A percentile compares a stretch with the other conserved stretches of the same genome.
phyloP scores from a whole-genome alignment of 2,797 vertebrate species.

The Onychomys arenicola region DNA sequence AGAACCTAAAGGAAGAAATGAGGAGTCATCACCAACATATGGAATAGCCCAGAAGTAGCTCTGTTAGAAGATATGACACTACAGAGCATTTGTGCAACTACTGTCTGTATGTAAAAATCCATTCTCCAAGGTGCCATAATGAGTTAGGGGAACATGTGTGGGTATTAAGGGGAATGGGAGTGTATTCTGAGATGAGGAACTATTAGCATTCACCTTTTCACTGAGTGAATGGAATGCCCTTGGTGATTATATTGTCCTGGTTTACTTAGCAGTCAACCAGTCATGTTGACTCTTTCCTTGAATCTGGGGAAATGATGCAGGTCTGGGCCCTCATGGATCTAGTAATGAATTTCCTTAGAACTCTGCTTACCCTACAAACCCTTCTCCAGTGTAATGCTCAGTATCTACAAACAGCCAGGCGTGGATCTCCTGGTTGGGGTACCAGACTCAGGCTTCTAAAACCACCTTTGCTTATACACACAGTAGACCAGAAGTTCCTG shows the following conservation, averaged over 20 bases:
- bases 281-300: neutral
- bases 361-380: neutral
- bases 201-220: neutral
- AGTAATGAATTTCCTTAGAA: neutral
- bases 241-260: neutral
- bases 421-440: neutral
- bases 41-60: neutral
- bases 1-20: neutral
- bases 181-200: neutral
- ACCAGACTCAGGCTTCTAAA: neutral
- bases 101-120: neutral
- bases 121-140: neutral
- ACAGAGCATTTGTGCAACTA: neutral
- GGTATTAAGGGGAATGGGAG: neutral
- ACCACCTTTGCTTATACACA: neutral
- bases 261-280: neutral
- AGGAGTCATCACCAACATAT: neutral
- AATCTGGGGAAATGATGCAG: neutral
- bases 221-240: neutral
- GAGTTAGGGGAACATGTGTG: neutral
- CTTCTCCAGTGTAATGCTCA: neutral
- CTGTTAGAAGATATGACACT: neutral
- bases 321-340: neutral
- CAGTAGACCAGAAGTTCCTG: neutral
- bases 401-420: neutral